These are phyloP conservation scores for Dyspetes luteomarginatus DNA, from an alignment of 2,888 invertebrate species.

Conservation along the genomic window DNA sequence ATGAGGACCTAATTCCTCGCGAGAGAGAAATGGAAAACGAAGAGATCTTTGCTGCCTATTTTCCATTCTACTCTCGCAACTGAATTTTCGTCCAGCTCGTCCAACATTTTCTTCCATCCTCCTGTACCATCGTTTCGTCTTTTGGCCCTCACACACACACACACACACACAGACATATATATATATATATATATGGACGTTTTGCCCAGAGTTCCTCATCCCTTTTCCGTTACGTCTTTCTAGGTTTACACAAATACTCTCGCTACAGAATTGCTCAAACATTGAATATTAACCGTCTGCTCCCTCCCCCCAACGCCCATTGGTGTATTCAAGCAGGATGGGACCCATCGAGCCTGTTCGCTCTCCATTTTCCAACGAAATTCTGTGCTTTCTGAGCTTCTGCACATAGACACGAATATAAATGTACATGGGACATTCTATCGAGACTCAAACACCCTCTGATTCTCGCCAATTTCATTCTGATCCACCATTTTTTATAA, in stretches of 20 bases:
- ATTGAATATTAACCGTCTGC: slow-evolving; percentile 64
- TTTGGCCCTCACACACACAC: too few relatives aligned
- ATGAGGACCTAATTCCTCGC: too few relatives aligned
- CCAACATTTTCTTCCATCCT: slow-evolving; percentile 17
- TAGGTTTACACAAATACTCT: slow-evolving; percentile 61
- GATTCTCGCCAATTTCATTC: not conserved
- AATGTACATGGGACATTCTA: not conserved
- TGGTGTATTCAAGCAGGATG: slow-evolving; percentile 36
- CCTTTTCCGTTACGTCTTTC: slow-evolving; percentile 44
- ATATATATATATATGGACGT: slow-evolving; percentile 2
- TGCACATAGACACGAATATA: slow-evolving; percentile 35
- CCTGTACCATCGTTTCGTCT: slow-evolving; percentile 6
- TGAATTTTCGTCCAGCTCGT: slow-evolving; percentile 12
- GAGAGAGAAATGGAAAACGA: not conserved
- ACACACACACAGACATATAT: not conserved
- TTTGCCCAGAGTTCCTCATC: slow-evolving; percentile 34
- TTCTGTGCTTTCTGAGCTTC: slow-evolving; percentile 28
- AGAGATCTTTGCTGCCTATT: slow-evolving; percentile 33
- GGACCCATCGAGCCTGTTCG: slow-evolving; percentile 34
- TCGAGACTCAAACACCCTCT: not conserved
- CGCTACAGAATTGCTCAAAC: slow-evolving; percentile 59
- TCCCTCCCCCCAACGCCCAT: too few relatives aligned
- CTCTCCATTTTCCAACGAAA: slow-evolving; percentile 47
- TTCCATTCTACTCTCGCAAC: slow-evolving; percentile 23
- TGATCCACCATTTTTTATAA: not conserved